Percentiles rank a stretch among this genome's conserved stretches.
These are phyloP conservation scores for Etia nguti DNA, from an alignment of 2,113 vertebrate species.

Conservation along the genomic window DNA sequence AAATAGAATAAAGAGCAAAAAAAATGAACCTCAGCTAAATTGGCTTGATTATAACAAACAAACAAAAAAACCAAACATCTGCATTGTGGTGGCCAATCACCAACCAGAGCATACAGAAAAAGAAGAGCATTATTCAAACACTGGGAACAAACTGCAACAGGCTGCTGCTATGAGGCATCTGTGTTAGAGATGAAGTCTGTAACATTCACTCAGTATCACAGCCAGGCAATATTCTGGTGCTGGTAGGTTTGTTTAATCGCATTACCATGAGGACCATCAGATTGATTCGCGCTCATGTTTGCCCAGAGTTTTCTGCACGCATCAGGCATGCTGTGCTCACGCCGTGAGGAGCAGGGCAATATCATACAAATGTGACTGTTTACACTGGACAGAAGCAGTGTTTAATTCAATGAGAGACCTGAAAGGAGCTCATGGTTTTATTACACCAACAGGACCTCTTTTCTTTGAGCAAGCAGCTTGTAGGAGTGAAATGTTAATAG, in stretches of 20 bases:
- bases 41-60: neutral
- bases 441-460: neutral
- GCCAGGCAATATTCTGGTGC: neutral
- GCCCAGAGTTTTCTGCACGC: neutral
- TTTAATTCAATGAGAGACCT: slow-evolving; percentile 15
- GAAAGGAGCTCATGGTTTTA: slow-evolving; percentile 1
- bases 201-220: neutral
- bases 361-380: slow-evolving; percentile 12
- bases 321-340: neutral
- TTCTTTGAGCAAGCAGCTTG: neutral
- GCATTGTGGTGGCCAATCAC: neutral
- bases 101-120: neutral
- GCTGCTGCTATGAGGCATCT: neutral
- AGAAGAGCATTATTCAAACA: neutral
- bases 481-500: neutral
- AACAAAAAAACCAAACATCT: neutral
- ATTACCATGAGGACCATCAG: slow-evolving; percentile 14
- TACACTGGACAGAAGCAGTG: neutral
- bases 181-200: neutral
- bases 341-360: neutral
- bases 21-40: neutral
- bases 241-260: neutral
- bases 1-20: neutral
- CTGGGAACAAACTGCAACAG: neutral
- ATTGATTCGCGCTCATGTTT: slow-evolving; percentile 9